Evolutionary conservation across 2,888 invertebrate species (phyloP), one percentile per base, ranked within the genome.

Genomic region (Tanypteryx hageni): DNA sequence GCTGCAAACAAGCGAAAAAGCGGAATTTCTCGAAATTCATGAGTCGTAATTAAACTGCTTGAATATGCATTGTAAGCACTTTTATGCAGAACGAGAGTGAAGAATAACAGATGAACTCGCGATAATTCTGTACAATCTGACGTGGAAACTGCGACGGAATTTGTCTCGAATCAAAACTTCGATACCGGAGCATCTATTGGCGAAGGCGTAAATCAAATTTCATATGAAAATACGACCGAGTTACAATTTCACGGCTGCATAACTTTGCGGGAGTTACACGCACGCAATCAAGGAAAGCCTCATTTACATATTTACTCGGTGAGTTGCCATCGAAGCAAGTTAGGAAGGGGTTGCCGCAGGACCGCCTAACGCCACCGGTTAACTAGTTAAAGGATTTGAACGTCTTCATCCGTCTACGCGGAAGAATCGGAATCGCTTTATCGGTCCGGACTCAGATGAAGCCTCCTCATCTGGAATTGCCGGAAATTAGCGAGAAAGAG

Each of bases 251-350:
- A n/a, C 27, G 27, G 68, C 44, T 61, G 89, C 89, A 89, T 89
- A 89, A 89, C 89, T 89, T 89, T 57, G 14, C 31, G 31, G 22
- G 27, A 76, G 89, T 44, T 89, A 89, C 68, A 68, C 89, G 64
- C 68, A 68, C 89, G 64, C 64, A 89, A 89, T 89, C 89, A 89
- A 64, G 89, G 44, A 89, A 18, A 64, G 18, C 68, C 89, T 0
- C 31, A 89, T 89, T 89, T 64, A 64, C 89, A 89, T 89, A 89
- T 89, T 64, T 44, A 68, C 89, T 68, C 14, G 86, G 61, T 61
- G 86, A 83, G 44, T 57, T 7, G 56, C 83, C 83, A 83, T 56
- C 83, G 83, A 86, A 86, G 61, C 64, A 44, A 64, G 89, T 64
- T 76, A 8, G 27, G 27, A 13, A 27, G 44, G 44, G 5, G 44